Base-by-base conservation (phyloP, 1,140 invertebrate species). In the Pomacea maculata region DNA sequence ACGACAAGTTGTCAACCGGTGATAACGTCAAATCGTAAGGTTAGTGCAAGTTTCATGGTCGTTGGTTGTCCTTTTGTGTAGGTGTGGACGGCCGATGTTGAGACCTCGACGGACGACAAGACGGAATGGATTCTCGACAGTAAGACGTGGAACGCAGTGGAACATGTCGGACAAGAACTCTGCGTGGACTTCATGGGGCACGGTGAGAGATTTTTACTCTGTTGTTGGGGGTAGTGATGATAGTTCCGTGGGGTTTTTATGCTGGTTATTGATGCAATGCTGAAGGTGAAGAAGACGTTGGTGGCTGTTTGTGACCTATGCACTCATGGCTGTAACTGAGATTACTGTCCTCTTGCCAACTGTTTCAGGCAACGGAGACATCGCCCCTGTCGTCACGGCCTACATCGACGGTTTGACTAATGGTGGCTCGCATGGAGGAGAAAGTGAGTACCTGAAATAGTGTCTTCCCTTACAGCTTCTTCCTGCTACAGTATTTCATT, bases 101-200 rank as follows among this genome's bases (percentile, higher is more conserved):
- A n/a, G 15, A n/a, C 64, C 55, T 57, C 64, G 21, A 77, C 55
- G 34, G 25, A 15, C 21, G 14, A 21, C 63, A 70, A 29, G 34
- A 70, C 34, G 10, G 68, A 29, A 45, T 25, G n/a, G 68, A 70
- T 70, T 12, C n/a, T 70, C 12, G 34, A 29, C n/a, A 70, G n/a
- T 25, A 70, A 29, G 68, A 11, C 34, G 68, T 29, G n/a, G 68
- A 70, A 70, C 34, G 68, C n/a, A 8, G 68, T 29, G n/a, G 68
- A 70, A 29, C n/a, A 70, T 70, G 68, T 29, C 21, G 68, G 34
- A 29, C n/a, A 70, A 6, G 68, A 80, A 34, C 45, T 80, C 12
- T 80, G 78, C 67, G 17, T 80, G 9, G 55, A 72, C 9, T 80
- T 80, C 65, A 65, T 80, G 17, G 78, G 68, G 12, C 78, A 80